phyloP scores from a whole-genome alignment of 2,113 vertebrate genomes.

The Varanus salvator region DNA sequence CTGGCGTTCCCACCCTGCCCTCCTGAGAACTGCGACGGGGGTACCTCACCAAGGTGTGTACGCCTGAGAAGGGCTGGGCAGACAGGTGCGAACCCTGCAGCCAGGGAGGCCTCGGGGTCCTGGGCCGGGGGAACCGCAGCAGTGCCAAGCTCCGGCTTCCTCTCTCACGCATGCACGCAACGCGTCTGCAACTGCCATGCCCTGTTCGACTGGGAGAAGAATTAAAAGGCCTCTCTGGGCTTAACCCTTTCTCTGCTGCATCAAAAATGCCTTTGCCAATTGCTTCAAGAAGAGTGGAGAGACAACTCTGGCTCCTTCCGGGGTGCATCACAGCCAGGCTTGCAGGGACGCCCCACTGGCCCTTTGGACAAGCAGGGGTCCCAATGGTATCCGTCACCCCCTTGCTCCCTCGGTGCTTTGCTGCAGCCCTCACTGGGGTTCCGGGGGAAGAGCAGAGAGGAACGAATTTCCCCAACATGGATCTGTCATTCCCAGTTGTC shows the following conservation, averaged over 20 bases:
- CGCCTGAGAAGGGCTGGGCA: conserved; percentile 52
- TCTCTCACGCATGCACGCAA: conserved; percentile 8
- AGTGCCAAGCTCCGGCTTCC: conserved; percentile 43
- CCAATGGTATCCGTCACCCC: no score
- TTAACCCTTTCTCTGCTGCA: not conserved
- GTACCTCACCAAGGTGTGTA: conserved; percentile 53
- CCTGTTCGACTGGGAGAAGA: not conserved
- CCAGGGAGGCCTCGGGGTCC: conserved; percentile 53
- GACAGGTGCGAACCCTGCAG: conserved; percentile 72
- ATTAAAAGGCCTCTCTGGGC: not conserved
- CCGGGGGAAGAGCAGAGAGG: no score
- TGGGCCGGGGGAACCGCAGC: not conserved
- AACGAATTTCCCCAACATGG: no score
- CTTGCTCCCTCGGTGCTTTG: no score
- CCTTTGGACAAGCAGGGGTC: no score
- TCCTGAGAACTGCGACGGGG: conserved; percentile 55
- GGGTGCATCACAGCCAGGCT: no score
- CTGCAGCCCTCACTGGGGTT: no score
- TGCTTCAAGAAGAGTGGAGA: not conserved
- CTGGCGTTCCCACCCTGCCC: conserved; percentile 68
- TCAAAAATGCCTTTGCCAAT: accelerated
- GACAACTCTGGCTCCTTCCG: not conserved
- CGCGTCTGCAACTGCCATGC: not conserved
- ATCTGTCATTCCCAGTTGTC: no score
- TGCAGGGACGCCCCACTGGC: no score